Base-by-base conservation (phyloP, 2,888 invertebrate species). In the Oscheius sp. region DNA sequence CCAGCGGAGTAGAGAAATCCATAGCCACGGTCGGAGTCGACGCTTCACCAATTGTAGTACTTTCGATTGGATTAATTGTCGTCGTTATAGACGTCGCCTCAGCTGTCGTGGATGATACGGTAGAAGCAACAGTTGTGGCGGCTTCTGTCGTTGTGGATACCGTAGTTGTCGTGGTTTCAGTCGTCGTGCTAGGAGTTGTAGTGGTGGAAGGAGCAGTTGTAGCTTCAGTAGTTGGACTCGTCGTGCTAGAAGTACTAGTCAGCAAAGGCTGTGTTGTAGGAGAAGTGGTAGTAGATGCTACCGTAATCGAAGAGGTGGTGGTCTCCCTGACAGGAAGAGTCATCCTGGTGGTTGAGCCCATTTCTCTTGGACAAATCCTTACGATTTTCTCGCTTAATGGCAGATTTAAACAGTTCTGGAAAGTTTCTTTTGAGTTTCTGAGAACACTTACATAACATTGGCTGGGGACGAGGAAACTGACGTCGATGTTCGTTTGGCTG, bases 381-480 rank as follows among this genome's bases (percentile, higher is more conserved):
- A 61, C 27, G n/a, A 45, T 31, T 31, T 45, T 61, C 25, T 61
- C 45, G 20, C 61, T 61, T 17, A 61, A 42, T n/a, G 27, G 42
- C 10, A 61, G 61, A 1, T 17, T 45, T 2, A 45, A 42, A 29
- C 61, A 61, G 61, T 61, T 17, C 61, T 61, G 15, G 45, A 61
- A 42, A 4, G 20, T n/a, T n/a, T n/a, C n/a, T n/a, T 6, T 39
- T 10, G 2, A 45, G 5, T 34, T 20, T 25, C 6, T 45, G 12
- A 27, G 29, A 15, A 8, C n/a, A 45, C 61, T 61, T 61, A 61
- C 61, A 17, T 42, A 15, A 27, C 61, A 61, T 27, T 61, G 61
- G 23, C 42, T 42, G 6, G 61, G 25, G n/a, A 45, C 27, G 4
- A 61, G 1, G 29, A 61, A 61, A 29, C 17, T 61, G 31, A 61